phyloP scores from a whole-genome alignment of 2,113 vertebrate genomes.

The Ginglymostoma cirratum region DNA sequence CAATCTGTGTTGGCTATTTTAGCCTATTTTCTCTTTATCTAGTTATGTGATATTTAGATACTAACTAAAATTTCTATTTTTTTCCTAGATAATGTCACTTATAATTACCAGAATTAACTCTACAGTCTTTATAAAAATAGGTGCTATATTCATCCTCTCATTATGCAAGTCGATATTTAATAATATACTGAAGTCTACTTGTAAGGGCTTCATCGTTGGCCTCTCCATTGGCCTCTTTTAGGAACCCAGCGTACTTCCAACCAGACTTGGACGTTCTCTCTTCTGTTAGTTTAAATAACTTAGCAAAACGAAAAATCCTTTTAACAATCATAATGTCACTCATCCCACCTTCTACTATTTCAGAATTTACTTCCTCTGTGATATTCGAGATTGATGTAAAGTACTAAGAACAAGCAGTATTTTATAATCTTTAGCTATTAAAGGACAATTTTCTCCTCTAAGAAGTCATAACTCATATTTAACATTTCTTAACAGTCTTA shows the following conservation, averaged over 20 bases:
- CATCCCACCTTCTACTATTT: neutral
- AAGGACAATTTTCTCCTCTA: neutral
- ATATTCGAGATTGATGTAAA: neutral
- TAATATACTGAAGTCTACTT: neutral
- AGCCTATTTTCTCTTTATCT: neutral
- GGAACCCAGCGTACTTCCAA: neutral
- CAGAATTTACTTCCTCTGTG: neutral
- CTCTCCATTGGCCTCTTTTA: neutral
- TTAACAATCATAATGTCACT: neutral
- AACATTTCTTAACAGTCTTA: neutral
- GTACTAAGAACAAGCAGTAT: neutral
- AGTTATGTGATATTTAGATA: neutral
- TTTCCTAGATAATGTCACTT: neutral
- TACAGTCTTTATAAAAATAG: neutral
- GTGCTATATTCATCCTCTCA: neutral
- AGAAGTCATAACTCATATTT: neutral
- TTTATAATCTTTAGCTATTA: neutral
- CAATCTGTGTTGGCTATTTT: neutral
- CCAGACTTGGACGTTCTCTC: neutral
- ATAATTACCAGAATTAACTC: neutral
- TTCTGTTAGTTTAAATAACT: neutral
- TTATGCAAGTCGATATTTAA: neutral
- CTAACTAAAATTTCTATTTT: neutral
- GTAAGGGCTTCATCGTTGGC: neutral
- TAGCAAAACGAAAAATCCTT: neutral